These are phyloP conservation scores for Acipenser transmontanus DNA, from an alignment of 2,797 vertebrate species.

Conservation along the genomic window DNA sequence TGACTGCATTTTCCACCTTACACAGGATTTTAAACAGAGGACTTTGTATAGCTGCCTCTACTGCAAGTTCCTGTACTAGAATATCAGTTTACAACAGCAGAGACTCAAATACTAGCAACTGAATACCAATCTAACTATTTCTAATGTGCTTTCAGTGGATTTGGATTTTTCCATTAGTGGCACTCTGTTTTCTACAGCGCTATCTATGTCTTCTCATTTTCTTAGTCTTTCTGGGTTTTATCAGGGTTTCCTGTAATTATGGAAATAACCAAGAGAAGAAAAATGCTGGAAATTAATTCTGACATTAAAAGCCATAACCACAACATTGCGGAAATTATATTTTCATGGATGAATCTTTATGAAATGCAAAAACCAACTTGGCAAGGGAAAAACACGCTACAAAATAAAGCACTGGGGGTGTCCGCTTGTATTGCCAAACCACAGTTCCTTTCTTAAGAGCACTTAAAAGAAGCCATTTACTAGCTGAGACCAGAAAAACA, in stretches of 20 bases:
- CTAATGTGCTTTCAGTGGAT: neutral
- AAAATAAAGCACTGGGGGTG: conserved; percentile 51
- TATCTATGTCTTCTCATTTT: neutral
- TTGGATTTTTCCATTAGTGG: neutral
- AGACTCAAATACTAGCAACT: too few species aligned
- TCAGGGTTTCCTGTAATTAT: conserved; percentile 20
- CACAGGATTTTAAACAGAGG: too few species aligned
- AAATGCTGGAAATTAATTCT: conserved; percentile 23
- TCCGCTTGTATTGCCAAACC: conserved; percentile 47
- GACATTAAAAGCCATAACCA: conserved; percentile 38
- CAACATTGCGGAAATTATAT: conserved; percentile 37
- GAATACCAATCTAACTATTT: too few species aligned
- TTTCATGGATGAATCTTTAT: conserved; percentile 49
- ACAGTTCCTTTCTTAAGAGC: conserved; percentile 23
- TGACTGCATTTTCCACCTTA: too few species aligned
- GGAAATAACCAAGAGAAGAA: conserved; percentile 26
- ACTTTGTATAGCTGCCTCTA: too few species aligned
- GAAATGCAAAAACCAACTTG: conserved; percentile 33
- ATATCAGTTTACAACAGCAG: too few species aligned
- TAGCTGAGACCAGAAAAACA: conserved; percentile 19
- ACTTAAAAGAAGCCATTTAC: conserved; percentile 29
- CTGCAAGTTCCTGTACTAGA: too few species aligned
- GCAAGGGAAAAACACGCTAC: conserved; percentile 26
- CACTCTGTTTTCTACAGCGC: neutral
- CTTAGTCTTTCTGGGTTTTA: conserved; percentile 6